Conservation (phyloP, 2,797 vertebrate genomes). For the Gila robusta region DNA sequence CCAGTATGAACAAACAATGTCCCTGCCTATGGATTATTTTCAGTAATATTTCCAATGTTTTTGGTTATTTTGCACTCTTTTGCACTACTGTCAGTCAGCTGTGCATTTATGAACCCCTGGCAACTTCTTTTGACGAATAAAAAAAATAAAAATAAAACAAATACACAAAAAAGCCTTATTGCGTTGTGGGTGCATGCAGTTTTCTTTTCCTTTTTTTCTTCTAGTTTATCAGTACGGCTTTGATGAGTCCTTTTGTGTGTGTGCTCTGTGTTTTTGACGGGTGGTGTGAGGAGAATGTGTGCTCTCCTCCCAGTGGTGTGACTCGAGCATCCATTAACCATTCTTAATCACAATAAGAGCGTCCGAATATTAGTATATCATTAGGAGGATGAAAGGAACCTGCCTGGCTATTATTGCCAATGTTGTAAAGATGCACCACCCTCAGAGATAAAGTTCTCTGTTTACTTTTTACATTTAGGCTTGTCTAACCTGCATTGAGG, state of each 20-base stretch:
- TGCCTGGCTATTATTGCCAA: slow-evolving; percentile 44
- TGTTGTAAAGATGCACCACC: slow-evolving; percentile 44
- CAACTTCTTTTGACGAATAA: neutral
- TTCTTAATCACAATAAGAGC: slow-evolving; percentile 47
- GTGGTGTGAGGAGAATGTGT: slow-evolving; percentile 44
- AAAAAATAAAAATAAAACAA: slow-evolving; percentile 32
- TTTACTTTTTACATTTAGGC: slow-evolving; percentile 11
- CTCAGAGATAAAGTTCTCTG: slow-evolving; percentile 11
- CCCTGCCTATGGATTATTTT: neutral
- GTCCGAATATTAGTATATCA: slow-evolving; percentile 41
- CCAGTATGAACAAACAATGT: neutral
- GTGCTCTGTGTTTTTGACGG: slow-evolving; percentile 36
- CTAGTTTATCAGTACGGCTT: slow-evolving; percentile 48
- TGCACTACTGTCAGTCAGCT: neutral
- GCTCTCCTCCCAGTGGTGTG: slow-evolving; percentile 48
- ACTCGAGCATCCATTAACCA: slow-evolving; percentile 59
- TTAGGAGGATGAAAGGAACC: slow-evolving; percentile 55
- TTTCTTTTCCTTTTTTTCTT: slow-evolving; percentile 5
- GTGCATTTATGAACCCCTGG: neutral
- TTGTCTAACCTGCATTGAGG: neutral
- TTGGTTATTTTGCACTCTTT: neutral
- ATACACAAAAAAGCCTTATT: slow-evolving; percentile 30
- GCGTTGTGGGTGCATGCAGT: slow-evolving; percentile 14
- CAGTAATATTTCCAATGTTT: neutral
- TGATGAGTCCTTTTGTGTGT: slow-evolving; percentile 51